Evolutionary conservation across 2,113 vertebrate species (phyloP).

Genomic region (Nyctibius bracteatus): DNA sequence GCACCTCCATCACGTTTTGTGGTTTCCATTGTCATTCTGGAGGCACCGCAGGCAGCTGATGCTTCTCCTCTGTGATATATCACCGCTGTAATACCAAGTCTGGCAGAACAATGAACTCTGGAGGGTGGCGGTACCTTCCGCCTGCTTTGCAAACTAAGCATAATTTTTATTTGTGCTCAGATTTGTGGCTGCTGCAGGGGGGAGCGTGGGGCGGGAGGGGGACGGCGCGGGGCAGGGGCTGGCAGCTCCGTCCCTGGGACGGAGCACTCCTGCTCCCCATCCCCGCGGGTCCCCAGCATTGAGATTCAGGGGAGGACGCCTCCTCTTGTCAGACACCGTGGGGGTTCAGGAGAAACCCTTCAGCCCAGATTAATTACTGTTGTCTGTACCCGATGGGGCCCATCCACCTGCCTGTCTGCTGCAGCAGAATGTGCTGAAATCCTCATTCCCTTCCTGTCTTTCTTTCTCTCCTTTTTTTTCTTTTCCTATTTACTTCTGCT

Average conservation of each 20-base stretch:
- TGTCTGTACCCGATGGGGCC: background rate
- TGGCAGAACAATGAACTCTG: conserved; percentile 64
- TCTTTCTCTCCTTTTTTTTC: background rate
- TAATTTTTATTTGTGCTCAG: conserved; percentile 47
- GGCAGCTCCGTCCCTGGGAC: accelerated
- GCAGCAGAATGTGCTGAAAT: background rate
- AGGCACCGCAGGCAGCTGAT: conserved; percentile 7
- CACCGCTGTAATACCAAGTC: conserved; percentile 50
- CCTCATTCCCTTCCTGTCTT: background rate
- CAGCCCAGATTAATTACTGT: conserved; percentile 51
- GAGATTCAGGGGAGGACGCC: background rate
- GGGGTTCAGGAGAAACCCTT: conserved; percentile 25
- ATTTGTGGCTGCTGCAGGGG: background rate
- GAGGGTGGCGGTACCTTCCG: conserved; percentile 51
- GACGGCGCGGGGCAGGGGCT: accelerated
- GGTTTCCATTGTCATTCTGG: conserved; percentile 10
- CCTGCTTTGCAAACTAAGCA: conserved; percentile 64
- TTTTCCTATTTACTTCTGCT: conserved; percentile 64
- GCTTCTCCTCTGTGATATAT: conserved; percentile 44
- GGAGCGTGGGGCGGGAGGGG: accelerated
- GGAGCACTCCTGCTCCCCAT: background rate
- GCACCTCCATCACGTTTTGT: background rate
- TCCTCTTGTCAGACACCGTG: background rate
- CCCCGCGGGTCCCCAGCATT: background rate
- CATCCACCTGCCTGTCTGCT: conserved; percentile 23